Evolutionary conservation across 1,140 invertebrate species (phyloP), one percentile per base, ranked within the genome.

Genomic region (Sinella curviseta): DNA sequence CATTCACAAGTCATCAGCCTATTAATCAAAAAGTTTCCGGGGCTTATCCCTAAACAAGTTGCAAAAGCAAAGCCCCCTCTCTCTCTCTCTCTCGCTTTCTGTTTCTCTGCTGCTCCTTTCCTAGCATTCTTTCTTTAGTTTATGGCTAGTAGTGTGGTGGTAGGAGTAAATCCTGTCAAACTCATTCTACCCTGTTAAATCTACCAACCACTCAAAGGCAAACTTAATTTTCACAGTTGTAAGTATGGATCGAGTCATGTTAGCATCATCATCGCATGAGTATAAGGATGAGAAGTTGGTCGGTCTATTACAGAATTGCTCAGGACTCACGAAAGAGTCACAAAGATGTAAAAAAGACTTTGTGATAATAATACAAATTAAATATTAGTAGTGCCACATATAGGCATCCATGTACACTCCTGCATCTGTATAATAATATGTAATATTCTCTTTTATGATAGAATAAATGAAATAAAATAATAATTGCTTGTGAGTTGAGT

Each of bases 1-100:
- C 81, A 81, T 83, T 83, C 83, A 84, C 83, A 84, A 84, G 78
- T 84, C 83, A 82, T 84, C 83, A 84, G 77, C 73, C 81, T 81
- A 84, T 84, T 84, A 84, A 84, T 84, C 83, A 84, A 84, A 84
- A 81, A 78, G 78, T 81, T 81, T 80, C 78, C 78, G 70, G 75
- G 76, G 54, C 39, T 79, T 70, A 73, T 34, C 78, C 78, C 80
- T 74, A 8, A 48, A 20, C 8, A 48, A 48, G 39, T 14, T 26
- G 24, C 8, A 60, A 60, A 26, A 3, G 12, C 57, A 12, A 60
- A 60, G 24, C 57, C 57, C 57, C 24, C 57, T 60, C 57, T 60
- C 24, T n/a, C 4, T 60, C 24, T 26, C 12, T n/a, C 24, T 17
- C 24, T 26, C 57, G 24, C 3, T 60, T n/a, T 60, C 24, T 70